Conservation (phyloP, 2,113 vertebrate genomes). For the Anoura caudifer region DNA sequence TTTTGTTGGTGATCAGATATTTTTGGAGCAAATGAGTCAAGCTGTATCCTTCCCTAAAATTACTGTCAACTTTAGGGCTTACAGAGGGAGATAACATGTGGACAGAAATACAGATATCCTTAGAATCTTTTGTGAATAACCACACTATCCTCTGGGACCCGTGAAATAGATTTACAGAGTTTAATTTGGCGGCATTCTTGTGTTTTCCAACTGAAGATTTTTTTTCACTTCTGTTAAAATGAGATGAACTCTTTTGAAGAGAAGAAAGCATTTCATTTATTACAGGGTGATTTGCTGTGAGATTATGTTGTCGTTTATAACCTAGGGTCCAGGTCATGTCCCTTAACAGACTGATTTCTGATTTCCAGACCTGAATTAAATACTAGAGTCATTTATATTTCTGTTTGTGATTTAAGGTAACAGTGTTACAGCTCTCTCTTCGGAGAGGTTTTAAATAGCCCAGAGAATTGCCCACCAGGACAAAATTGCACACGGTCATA, state of each 20-base stretch:
- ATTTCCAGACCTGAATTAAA: neutral
- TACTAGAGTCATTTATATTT: slow-evolving; percentile 29
- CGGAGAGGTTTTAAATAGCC: slow-evolving; percentile 59
- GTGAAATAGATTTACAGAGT: neutral
- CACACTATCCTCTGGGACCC: neutral
- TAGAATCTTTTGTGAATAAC: neutral
- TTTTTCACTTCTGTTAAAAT: neutral
- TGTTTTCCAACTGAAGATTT: neutral
- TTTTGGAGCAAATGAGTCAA: neutral
- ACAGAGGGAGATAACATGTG: neutral
- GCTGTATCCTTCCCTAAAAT: neutral
- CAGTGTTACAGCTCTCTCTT: neutral
- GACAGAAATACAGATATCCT: neutral
- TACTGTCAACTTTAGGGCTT: neutral
- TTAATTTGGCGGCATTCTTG: neutral
- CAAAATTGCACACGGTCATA: slow-evolving; percentile 34
- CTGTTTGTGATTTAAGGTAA: slow-evolving; percentile 41
- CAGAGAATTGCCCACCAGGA: slow-evolving; percentile 17
- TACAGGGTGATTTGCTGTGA: neutral
- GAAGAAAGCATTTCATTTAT: neutral
- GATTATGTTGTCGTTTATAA: neutral
- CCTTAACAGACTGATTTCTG: neutral
- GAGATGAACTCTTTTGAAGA: neutral
- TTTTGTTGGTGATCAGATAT: neutral
- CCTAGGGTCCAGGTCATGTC: neutral